A percentile compares a stretch with the other conserved stretches of the same genome.
These are phyloP conservation scores for Antrozous pallidus DNA, from an alignment of 2,797 vertebrate species.

Conservation along the genomic window DNA sequence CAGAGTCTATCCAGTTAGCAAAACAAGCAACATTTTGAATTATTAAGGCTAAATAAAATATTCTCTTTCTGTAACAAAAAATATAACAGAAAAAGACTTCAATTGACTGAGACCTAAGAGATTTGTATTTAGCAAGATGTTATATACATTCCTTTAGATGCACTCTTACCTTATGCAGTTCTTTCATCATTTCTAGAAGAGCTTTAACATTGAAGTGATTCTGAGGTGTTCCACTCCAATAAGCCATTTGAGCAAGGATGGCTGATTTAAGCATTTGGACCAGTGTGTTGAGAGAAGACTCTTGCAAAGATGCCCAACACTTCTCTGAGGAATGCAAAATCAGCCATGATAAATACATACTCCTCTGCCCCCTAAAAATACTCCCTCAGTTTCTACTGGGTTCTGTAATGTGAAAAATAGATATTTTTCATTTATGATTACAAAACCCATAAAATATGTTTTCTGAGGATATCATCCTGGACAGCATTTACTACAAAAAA, in stretches of 20 bases:
- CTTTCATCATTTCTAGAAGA: conserved; percentile 68
- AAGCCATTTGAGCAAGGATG: rapidly evolving
- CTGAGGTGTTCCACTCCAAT: rapidly evolving
- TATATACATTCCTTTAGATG: not conserved
- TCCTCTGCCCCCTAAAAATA: not conserved
- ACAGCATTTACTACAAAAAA: not conserved
- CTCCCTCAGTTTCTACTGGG: not conserved
- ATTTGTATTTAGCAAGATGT: not conserved
- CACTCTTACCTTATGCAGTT: conserved; percentile 67
- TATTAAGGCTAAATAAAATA: not conserved
- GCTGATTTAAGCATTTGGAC: conserved; percentile 76
- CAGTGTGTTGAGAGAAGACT: conserved; percentile 56
- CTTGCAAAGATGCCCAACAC: conserved; percentile 70
- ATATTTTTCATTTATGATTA: not conserved
- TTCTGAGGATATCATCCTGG: not conserved
- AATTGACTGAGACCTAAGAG: not conserved
- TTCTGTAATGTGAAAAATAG: not conserved
- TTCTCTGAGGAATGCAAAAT: conserved; percentile 61
- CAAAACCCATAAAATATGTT: conserved; percentile 13
- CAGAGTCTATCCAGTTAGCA: not conserved
- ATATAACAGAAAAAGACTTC: not conserved
- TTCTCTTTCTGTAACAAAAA: not conserved
- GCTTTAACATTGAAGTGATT: not conserved
- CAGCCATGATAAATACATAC: not conserved
- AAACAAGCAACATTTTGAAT: conserved; percentile 22